Base-by-base conservation (phyloP, 2,797 vertebrate genomes). In the Leptoclinus maculatus region DNA sequence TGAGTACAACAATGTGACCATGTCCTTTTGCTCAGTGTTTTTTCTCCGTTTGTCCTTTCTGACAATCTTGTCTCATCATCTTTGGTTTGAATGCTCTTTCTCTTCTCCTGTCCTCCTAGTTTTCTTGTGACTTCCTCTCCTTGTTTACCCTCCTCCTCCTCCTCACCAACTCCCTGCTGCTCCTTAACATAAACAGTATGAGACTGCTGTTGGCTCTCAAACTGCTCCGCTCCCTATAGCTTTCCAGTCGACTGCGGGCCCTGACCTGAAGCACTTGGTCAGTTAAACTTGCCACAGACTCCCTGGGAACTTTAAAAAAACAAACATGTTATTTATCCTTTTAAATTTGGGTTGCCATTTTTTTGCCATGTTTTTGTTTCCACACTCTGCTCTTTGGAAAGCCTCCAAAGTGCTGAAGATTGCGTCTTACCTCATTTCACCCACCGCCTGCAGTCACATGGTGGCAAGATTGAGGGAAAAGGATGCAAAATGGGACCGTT, bases 401-500 rank as follows among this genome's bases (percentile, higher is more conserved):
- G 32, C 5, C 65, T 64, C 62, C 2, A 66, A 70, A 75, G 69
- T 63, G 71, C 60, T 23, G 53, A 66, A 71, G 64, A 75, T 74
- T 75, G 63, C 21, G 27, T 83, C 82, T 90, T 82, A 80, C 89
- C 88, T 88, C 90, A 77, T 90, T 87, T 82, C 81, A 89, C 76
- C 74, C 77, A 21, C 32, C 17, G 88, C 91, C 89, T 78, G 77
- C 70, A 41, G 88, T 79, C 68, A 86, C 84, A 75, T 19, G 70
- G 77, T 75, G 76, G 80, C 75, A 80, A 76, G 80, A 79, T 65
- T 34, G 82, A 80, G 78, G 78, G 71, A 71, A 88, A 81, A 89
- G 45, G 56, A 80, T 58, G 69, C 80, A 82, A 92, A 91, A 82
- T 90, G 89, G 91, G 87, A 90, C 89, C 79, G 79, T 91, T 94